Evolutionary conservation across 1,140 invertebrate species (phyloP), one percentile per base, ranked within the genome.

Genomic region (Drosophila athabasca): DNA sequence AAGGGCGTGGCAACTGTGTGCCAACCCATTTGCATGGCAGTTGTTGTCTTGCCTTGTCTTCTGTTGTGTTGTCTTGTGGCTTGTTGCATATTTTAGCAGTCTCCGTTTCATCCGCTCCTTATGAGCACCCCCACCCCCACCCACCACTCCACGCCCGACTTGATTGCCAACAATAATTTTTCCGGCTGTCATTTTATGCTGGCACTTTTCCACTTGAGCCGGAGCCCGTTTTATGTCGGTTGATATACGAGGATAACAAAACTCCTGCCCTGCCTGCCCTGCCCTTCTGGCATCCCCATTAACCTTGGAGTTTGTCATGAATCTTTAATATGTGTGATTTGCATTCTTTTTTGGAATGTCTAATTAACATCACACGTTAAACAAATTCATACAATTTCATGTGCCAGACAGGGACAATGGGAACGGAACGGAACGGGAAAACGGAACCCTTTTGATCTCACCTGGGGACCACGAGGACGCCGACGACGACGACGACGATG

Each of bases 141-240:
- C 24, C 8, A n/a, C 41, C 7, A 51, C 19, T 8, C 31, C 7
- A 51, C 19, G 51, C 54, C 11, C 39, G 45, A 43, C 51, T 60
- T 75, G 76, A 79, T 71, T 76, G 61, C 51, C 53, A 26, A 17
- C 44, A 44, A 79, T 79, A 41, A 79, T 75, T 75, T 65, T 65
- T 64, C 45, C 45, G 29, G 61, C 22, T 49, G 46, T 49, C 46
- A 49, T 49, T 49, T 49, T 49, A 54, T 35, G 31, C 35, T n/a
- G n/a, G 45, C 53, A 45, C 19, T 54, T 62, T 60, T 60, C 35
- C 15, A 29, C 54, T 41, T 8, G 26, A 26, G 51, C 64, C 64
- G 17, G 41, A 46, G n/a, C 11, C 2, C 61, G 41, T 57, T 69
- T 62, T 52, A 50, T 26, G 31, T n/a, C 17, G 29, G 4, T 58